Conservation (phyloP, 2,888 invertebrate species). For the Eristalinus sepulchralis region DNA sequence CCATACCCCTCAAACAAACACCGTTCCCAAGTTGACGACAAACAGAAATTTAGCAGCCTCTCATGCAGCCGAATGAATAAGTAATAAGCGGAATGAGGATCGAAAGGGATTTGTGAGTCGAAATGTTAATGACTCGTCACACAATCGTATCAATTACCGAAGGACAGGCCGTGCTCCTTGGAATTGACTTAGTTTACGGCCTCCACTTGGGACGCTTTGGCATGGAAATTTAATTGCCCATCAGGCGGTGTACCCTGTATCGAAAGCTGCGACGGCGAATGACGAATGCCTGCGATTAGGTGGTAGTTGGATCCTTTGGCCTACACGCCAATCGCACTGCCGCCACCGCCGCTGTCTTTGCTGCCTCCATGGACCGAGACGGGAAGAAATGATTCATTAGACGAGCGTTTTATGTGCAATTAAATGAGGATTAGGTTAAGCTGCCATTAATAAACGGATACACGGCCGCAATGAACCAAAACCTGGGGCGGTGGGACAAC, state of each 20-base stretch:
- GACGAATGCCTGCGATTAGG: constrained; percentile 13
- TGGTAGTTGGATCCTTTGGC: neutral
- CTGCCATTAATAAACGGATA: constrained; percentile 25
- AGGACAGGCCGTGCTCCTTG: neutral
- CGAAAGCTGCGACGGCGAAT: neutral
- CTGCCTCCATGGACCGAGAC: neutral
- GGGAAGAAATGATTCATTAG: constrained; percentile 24
- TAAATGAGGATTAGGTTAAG: constrained; percentile 48
- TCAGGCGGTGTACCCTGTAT: constrained; percentile 21
- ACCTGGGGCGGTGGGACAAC: neutral
- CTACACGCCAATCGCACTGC: too few relatives aligned
- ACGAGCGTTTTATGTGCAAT: constrained; percentile 40
- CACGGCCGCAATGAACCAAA: neutral
- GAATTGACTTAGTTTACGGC: constrained; percentile 11
- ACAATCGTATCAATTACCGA: constrained; percentile 12
- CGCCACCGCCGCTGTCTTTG: neutral
- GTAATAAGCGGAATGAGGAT: constrained; percentile 15
- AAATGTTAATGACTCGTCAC: constrained; percentile 27
- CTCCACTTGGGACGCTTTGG: neutral
- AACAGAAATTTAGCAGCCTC: neutral
- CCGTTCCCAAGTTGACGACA: neutral
- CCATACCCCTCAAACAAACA: neutral
- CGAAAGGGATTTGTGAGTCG: constrained; percentile 20
- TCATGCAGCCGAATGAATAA: constrained; percentile 20
- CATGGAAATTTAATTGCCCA: constrained; percentile 26